phyloP scores from a whole-genome alignment of 1,140 invertebrate species.

The Marisa cornuarietis region DNA sequence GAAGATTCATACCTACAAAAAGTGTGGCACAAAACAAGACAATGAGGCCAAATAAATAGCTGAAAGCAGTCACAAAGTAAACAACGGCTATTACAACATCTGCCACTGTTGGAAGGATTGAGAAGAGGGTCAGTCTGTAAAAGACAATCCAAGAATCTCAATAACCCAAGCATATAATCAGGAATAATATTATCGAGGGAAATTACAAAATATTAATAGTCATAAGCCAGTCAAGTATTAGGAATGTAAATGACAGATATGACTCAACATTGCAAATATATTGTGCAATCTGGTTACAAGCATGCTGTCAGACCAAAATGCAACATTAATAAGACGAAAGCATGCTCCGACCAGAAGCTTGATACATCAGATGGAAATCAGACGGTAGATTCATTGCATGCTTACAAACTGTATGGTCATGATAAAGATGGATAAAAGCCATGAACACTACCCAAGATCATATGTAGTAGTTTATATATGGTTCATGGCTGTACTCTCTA shows the following conservation, averaged over 20 bases:
- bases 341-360: too few relatives aligned
- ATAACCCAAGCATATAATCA: slow-evolving; percentile 5
- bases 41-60: slow-evolving; percentile 92
- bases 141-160: slow-evolving; percentile 9
- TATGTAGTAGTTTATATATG: too few relatives aligned
- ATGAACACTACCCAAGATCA: too few relatives aligned
- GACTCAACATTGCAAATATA: background rate
- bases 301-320: too few relatives aligned
- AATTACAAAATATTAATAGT: background rate
- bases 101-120: slow-evolving; percentile 88
- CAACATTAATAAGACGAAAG: too few relatives aligned
- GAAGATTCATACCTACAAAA: slow-evolving; percentile 82
- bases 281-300: background rate
- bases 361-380: too few relatives aligned
- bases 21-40: slow-evolving; percentile 91
- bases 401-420: too few relatives aligned
- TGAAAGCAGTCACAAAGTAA: slow-evolving; percentile 89
- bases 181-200: background rate
- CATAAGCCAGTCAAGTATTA: background rate
- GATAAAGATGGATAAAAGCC: too few relatives aligned
- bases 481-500: too few relatives aligned
- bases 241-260: background rate
- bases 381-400: too few relatives aligned
- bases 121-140: slow-evolving; percentile 70
- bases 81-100: slow-evolving; percentile 92